Conservation (phyloP, 1,140 invertebrate genomes). For the Drosophila biarmipes region DNA sequence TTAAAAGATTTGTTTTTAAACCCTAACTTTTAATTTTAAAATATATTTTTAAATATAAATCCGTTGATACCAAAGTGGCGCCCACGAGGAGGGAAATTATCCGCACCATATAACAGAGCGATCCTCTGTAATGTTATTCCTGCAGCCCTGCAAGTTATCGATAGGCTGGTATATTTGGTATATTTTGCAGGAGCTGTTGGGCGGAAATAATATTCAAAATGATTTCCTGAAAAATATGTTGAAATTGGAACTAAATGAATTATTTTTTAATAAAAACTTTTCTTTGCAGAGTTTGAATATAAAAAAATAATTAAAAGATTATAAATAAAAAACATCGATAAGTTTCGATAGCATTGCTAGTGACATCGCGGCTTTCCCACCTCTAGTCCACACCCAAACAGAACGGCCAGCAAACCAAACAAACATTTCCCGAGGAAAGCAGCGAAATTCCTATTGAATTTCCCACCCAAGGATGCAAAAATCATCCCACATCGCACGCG, state of each 20-base stretch:
- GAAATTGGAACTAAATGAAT: too few relatives aligned
- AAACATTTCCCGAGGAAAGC: constrained; percentile 48
- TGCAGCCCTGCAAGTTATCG: not conserved
- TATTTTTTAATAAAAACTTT: too few relatives aligned
- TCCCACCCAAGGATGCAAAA: constrained; percentile 75
- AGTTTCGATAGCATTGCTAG: too few relatives aligned
- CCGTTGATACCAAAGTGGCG: not conserved
- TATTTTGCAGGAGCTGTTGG: not conserved
- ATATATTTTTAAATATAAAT: not conserved
- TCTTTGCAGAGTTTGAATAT: too few relatives aligned
- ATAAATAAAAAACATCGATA: too few relatives aligned
- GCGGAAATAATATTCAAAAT: too few relatives aligned
- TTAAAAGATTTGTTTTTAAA: too few relatives aligned
- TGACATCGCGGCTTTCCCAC: too few relatives aligned
- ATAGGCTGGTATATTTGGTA: not conserved
- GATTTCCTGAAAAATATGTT: too few relatives aligned
- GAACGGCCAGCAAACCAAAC: constrained; percentile 37
- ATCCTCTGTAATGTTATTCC: not conserved
- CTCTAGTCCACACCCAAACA: constrained; percentile 66
- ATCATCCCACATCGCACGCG: constrained; percentile 76
- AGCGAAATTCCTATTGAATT: constrained; percentile 42
- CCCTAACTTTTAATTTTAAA: not conserved
- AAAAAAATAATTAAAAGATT: too few relatives aligned
- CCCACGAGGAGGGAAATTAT: not conserved
- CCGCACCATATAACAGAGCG: not conserved